Evolutionary conservation across 2,113 vertebrate species (phyloP).

Genomic region (Triplophysa dalaica): DNA sequence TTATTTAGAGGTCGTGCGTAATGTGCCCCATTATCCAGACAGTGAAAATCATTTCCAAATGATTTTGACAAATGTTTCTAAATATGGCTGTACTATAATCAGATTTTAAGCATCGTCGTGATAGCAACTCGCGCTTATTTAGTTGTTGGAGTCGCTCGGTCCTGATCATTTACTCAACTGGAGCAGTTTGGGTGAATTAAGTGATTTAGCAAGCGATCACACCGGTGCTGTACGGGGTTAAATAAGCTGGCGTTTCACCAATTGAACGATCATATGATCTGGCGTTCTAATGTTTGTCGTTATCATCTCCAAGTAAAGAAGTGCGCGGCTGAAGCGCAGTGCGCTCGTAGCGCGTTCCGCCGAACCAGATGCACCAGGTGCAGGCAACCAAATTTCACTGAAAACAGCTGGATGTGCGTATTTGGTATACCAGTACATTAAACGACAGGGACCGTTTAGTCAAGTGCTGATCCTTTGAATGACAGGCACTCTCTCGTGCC

Average conservation of each 20-base stretch:
- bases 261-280: conserved; percentile 64
- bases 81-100: background rate
- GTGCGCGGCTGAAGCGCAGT: conserved; percentile 13
- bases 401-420: background rate
- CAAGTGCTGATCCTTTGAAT: background rate
- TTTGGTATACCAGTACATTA: too few species aligned
- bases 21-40: background rate
- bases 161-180: background rate
- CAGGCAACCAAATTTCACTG: background rate
- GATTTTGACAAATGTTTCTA: background rate
- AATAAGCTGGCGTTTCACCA: conserved; percentile 55
- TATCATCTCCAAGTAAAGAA: conserved; percentile 17
- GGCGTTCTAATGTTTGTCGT: conserved; percentile 52
- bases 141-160: background rate
- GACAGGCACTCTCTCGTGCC: conserved; percentile 38
- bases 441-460: too few species aligned
- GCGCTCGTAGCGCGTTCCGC: background rate
- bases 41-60: background rate
- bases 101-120: background rate
- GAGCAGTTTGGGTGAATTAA: background rate
- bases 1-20: background rate
- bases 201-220: conserved; percentile 39
- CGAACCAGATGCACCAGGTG: conserved; percentile 6
- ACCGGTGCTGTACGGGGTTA: conserved; percentile 41
- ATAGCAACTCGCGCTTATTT: background rate